Evolutionary conservation across 2,888 invertebrate genomes (phyloP).

Genomic region (Villa cingulata): DNA sequence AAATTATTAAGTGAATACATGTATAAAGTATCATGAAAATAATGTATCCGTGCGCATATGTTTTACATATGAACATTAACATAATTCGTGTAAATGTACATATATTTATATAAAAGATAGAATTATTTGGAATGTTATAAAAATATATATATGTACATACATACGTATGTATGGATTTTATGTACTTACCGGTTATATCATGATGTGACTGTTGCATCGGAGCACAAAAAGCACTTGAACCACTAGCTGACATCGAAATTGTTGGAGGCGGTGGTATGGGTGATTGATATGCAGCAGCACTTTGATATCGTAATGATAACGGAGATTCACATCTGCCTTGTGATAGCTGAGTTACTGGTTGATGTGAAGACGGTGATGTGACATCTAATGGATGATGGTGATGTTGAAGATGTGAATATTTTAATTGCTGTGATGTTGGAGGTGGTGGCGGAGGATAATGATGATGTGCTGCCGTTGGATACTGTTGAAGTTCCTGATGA

Average conservation of each 20-base stretch:
- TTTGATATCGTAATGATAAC: slow-evolving; percentile 2
- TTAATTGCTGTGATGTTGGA: slow-evolving; percentile 1
- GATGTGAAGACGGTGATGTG: slow-evolving; percentile 6
- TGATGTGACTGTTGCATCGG: slow-evolving; percentile 24
- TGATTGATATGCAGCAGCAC: slow-evolving; percentile 8
- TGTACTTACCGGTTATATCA: slow-evolving; percentile 20
- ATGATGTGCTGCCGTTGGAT: slow-evolving; percentile 14
- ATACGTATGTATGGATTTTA: neutral
- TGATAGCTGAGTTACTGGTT: slow-evolving; percentile 7
- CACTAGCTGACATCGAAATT: slow-evolving; percentile 21
- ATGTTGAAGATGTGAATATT: slow-evolving; percentile 11
- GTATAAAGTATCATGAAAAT: no score
- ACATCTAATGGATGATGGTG: slow-evolving; percentile 17
- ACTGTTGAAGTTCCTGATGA: slow-evolving; percentile 9
- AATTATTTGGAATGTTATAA: no score
- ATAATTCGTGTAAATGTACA: no score
- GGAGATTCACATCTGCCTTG: slow-evolving; percentile 12
- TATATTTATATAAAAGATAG: no score
- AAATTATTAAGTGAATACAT: no score
- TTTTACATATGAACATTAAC: no score
- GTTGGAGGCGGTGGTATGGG: slow-evolving; percentile 21
- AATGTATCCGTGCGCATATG: no score
- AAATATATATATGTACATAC: no score
- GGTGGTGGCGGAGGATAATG: slow-evolving; percentile 8
- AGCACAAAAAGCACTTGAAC: slow-evolving; percentile 34